Percentiles rank a stretch among this genome's conserved stretches.
These are phyloP conservation scores for Eptatretus atami DNA, from an alignment of 2,797 vertebrate genomes.

Conservation along the genomic window DNA sequence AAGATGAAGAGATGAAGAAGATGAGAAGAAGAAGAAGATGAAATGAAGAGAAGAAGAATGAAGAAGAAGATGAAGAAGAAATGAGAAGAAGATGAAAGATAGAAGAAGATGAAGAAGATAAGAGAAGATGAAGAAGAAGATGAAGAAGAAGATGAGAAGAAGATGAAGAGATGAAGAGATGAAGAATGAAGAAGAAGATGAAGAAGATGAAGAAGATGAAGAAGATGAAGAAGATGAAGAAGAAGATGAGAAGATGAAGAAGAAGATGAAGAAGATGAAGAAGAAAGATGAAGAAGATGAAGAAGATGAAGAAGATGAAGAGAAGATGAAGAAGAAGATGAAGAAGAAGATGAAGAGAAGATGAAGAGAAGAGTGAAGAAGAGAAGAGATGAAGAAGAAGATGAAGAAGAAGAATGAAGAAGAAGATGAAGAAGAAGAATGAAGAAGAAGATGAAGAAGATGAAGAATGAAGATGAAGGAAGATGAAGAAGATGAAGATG, in stretches of 20 bases:
- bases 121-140: conserved; percentile 5
- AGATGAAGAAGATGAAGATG: no score
- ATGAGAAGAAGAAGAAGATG: conserved; percentile 9
- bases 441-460: conserved; percentile 9
- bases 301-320: conserved; percentile 9
- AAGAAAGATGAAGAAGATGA: no score
- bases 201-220: no score
- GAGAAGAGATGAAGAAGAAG: conserved; percentile 6
- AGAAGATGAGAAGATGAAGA: not conserved
- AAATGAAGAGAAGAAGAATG: conserved; percentile 10
- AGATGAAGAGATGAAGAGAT: conserved; percentile 9
- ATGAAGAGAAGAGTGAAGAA: conserved; percentile 10
- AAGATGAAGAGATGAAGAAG: conserved; percentile 9
- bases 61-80: conserved; percentile 11
- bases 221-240: no score
- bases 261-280: no score
- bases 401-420: conserved; percentile 9
- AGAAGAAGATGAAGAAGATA: no score
- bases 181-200: conserved; percentile 11
- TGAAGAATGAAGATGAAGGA: conserved; percentile 11
- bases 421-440: conserved; percentile 9
- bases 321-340: conserved; percentile 9
- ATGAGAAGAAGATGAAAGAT: no score
- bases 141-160: conserved; percentile 9
- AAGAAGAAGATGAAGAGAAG: conserved; percentile 10